Evolutionary conservation across 2,797 vertebrate species (phyloP).

Genomic region (Sphaeramia orbicularis): DNA sequence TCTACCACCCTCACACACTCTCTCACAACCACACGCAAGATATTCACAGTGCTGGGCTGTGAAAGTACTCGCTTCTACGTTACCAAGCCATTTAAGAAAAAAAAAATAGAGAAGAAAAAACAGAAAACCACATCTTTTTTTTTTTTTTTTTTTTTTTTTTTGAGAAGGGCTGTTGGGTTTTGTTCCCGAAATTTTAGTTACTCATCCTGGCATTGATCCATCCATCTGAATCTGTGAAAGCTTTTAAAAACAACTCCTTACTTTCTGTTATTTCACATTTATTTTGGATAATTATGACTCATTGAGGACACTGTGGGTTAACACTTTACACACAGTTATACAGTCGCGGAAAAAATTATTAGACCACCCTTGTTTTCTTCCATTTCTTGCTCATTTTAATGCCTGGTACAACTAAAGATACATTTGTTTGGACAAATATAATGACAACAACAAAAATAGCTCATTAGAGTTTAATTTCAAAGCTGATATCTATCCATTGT

Average conservation of each 20-base stretch:
- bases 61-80: slow-evolving; percentile 14
- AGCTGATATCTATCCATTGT: too few species aligned
- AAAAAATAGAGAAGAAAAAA: not conserved
- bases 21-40: slow-evolving; percentile 19
- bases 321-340: slow-evolving; percentile 9
- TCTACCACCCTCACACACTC: slow-evolving; percentile 23
- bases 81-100: slow-evolving; percentile 6
- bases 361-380: too few species aligned
- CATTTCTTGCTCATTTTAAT: too few species aligned
- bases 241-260: slow-evolving; percentile 9
- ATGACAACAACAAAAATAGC: too few species aligned
- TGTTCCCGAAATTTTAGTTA: slow-evolving; percentile 56
- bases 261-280: slow-evolving; percentile 11
- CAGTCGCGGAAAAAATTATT: too few species aligned
- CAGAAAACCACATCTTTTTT: slow-evolving; percentile 46
- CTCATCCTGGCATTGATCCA: slow-evolving; percentile 30
- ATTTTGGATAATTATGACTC: not conserved
- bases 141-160: too few species aligned
- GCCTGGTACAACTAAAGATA: too few species aligned
- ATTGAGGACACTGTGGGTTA: not conserved
- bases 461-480: too few species aligned
- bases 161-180: slow-evolving; percentile 46
- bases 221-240: slow-evolving; percentile 31
- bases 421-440: too few species aligned
- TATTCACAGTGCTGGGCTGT: not conserved